Evolutionary conservation across 1,140 invertebrate species (phyloP), one percentile per base, ranked within the genome.

Genomic region (Gryon sp.): DNA sequence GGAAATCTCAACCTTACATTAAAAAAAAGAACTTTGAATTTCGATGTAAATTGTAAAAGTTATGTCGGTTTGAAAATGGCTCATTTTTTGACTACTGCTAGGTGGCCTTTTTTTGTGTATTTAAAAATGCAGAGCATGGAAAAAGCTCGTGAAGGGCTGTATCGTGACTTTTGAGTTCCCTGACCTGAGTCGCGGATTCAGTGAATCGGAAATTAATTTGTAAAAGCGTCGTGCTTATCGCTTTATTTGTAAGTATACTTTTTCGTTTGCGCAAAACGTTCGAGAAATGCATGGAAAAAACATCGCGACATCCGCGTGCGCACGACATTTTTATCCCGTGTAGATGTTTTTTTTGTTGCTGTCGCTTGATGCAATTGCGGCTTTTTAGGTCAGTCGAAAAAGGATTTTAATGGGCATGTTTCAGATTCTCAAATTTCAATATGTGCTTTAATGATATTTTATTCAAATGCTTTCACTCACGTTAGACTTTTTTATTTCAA

Each of bases 381-480:
- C 34, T 66, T 55, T 66, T 66, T 55, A 53, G 62, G 62, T 66
- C 48, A 55, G 5, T 66, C 18, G 40, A 53, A 55, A 55, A n/a
- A n/a, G 2, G 9, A 24, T 66, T 66, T 66, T 65, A 66, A 66
- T 53, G 40, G 28, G 15, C 40, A 45, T 41, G 19, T 45, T 55
- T 55, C 40, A 34, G 3, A 32, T 32, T 48, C 15, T 62, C 20
- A 28, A 26, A 63, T 63, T 38, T 52, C 18, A 52, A 43, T 63
- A 41, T 62, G n/a, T n/a, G n/a, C 3, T 24, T 24, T 24, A 24
- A 24, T 24, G 22, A 24, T 7, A 24, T 24, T 24, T 24, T 7
- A 24, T 24, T 24, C 7, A 7, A 24, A 24, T 24, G 22, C 22
- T 3, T 24, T 24, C 22, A 24, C 7, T 24, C 7, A 24, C 3